Conservation (phyloP, 92 coral and sea anemone species). For the Pocillopora meandrina region DNA sequence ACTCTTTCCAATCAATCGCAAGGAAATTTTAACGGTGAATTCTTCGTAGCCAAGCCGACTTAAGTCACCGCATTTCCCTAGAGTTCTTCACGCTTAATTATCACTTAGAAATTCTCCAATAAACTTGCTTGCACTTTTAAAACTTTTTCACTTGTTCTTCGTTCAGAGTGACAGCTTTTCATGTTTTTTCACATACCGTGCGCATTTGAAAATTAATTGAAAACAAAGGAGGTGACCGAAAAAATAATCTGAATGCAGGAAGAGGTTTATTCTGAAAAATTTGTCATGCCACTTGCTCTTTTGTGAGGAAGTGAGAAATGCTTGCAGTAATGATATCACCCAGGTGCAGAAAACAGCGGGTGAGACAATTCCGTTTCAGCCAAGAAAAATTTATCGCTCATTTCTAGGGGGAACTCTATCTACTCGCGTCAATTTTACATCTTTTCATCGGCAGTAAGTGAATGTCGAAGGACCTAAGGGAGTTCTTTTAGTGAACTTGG, state of each 20-base stretch:
- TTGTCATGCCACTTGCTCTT: neutral
- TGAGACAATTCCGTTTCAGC: neutral
- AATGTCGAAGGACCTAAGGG: neutral
- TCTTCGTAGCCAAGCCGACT: neutral
- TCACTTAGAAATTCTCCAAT: conserved; percentile 67
- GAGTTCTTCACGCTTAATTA: conserved; percentile 67
- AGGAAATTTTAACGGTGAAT: neutral
- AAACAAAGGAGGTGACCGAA: neutral
- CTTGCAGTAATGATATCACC: neutral
- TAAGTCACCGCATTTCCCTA: neutral
- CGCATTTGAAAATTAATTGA: neutral
- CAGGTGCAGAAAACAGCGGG: neutral
- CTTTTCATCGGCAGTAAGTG: conserved; percentile 1
- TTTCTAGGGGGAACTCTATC: neutral
- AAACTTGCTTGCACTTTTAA: conserved; percentile 33
- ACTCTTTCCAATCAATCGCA: neutral
- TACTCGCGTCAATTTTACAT: neutral
- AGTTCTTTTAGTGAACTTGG: conserved; percentile 13
- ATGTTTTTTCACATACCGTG: neutral
- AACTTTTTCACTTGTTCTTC: neutral
- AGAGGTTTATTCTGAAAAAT: neutral
- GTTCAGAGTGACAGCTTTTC: neutral
- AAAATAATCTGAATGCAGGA: neutral
- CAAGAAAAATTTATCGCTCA: neutral
- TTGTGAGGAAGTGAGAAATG: neutral